Base-by-base conservation (phyloP, 2,113 vertebrate genomes). In the Hypocryptadius cinnamomeus region DNA sequence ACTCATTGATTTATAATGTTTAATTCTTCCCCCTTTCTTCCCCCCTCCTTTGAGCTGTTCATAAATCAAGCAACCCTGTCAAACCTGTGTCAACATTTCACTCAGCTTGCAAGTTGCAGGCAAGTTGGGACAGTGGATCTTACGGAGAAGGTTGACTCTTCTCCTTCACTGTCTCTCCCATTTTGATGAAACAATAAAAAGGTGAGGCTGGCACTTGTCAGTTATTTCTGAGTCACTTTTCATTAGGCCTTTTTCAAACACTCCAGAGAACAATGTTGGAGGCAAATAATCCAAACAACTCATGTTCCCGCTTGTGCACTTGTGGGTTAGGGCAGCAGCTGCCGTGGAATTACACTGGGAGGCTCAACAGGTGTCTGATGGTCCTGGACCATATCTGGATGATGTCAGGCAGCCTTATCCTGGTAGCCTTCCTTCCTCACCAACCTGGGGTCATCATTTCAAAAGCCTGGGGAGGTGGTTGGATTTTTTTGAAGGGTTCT, bases 151-250 rank as follows among this genome's bases (percentile, higher is more conserved):
- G 77, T 88, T 68, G 76, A 84, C 82, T 89, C 87, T 94, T 92
- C 90, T 94, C 87, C 94, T 92, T 95, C 79, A 21, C 70, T 66
- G 87, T 79, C 85, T 93, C 89, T 96, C 89, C 95, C 94, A 82
- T 96, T 97, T 96, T 91, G 90, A 95, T 87, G 93, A 97, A 96
- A 98, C 97, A 97, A 96, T 97, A 87, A 94, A 94, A 97, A 97
- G 98, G 97, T 97, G 97, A 98, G 97, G 97, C 95, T 96, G 95
- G 97, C 95, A 93, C 92, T 97, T 94, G 95, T 94, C 97, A 98
- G 96, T 92, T 95, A 94, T 94, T 97, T 95, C 96, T 98, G 98
- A 98, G 96, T 98, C 98, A 98, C 88, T 87, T 93, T 96, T 96
- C 93, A 93, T 97, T 97, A 96, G 95, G 91, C 76, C 82, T 93